Evolutionary conservation across 2,797 vertebrate species (phyloP).

Genomic region (Enoplosus armatus): DNA sequence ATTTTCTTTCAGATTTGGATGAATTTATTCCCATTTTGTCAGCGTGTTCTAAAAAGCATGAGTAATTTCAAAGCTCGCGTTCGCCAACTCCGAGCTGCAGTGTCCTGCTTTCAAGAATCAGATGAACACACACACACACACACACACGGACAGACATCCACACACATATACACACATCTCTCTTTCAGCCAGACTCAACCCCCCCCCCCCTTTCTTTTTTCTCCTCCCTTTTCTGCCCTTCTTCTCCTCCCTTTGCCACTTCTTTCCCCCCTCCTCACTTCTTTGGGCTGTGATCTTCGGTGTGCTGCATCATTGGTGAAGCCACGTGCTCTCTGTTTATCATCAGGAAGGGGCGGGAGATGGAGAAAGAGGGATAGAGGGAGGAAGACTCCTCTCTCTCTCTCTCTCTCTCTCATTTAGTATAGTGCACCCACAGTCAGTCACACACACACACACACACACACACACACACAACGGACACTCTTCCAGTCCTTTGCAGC

Average conservation of each 20-base stretch:
- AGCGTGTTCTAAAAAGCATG: conserved; percentile 22
- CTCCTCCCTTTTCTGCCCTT: not conserved
- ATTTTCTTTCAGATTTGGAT: conserved; percentile 10
- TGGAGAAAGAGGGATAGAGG: conserved; percentile 29
- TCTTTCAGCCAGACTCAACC: not conserved
- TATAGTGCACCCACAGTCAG: conserved; percentile 57
- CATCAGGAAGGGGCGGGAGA: conserved; percentile 74
- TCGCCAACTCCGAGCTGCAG: conserved; percentile 29
- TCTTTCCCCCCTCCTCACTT: conserved; percentile 14
- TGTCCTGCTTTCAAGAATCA: conserved; percentile 30
- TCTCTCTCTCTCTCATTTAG: conserved; percentile 61
- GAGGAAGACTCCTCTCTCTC: conserved; percentile 22
- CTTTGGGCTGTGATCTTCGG: conserved; percentile 41
- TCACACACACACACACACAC: conserved; percentile 60
- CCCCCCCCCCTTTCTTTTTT: not conserved
- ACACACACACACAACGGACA: conserved; percentile 13
- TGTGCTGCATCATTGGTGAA: conserved; percentile 80
- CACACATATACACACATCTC: not conserved
- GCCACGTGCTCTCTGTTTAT: conserved; percentile 88
- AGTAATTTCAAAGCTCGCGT: conserved; percentile 6
- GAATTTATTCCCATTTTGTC: conserved; percentile 15
- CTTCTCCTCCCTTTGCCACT: conserved; percentile 20
- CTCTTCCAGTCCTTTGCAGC: conserved; percentile 56
- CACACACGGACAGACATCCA: not conserved
- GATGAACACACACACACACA: conserved; percentile 7